Evolutionary conservation across 2,797 vertebrate species (phyloP).

Genomic region (Poeciliopsis presidionis): DNA sequence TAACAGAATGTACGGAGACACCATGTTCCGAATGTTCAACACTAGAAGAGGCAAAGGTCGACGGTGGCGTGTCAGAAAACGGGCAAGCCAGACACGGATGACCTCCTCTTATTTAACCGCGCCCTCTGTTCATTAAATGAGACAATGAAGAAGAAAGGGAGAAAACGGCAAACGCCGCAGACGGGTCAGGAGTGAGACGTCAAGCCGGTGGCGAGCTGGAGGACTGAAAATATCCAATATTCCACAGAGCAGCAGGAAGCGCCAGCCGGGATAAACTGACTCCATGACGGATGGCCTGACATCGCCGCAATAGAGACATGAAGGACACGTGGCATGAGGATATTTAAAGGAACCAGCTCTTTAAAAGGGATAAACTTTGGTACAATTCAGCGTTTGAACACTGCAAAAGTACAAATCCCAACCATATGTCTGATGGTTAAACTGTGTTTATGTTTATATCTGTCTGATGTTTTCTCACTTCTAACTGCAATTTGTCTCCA

Average conservation of each 20-base stretch:
- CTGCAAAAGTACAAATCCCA: too few relatives aligned
- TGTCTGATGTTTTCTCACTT: too few relatives aligned
- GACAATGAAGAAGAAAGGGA: slow-evolving; percentile 27
- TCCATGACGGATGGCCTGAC: slow-evolving; percentile 56
- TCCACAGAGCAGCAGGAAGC: slow-evolving; percentile 40
- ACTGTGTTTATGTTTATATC: too few relatives aligned
- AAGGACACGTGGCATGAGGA: slow-evolving; percentile 14
- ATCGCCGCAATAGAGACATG: slow-evolving; percentile 18
- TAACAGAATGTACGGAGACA: background rate
- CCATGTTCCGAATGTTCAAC: slow-evolving; percentile 3
- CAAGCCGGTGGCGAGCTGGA: slow-evolving; percentile 3
- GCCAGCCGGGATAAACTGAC: slow-evolving; percentile 39
- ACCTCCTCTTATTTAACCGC: slow-evolving; percentile 40
- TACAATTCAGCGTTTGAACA: background rate
- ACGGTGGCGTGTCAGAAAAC: slow-evolving; percentile 10
- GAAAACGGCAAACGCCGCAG: background rate
- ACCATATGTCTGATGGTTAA: too few relatives aligned
- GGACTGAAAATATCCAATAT: slow-evolving; percentile 17
- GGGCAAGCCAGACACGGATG: slow-evolving; percentile 44
- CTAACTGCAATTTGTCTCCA: too few relatives aligned
- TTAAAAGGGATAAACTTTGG: slow-evolving; percentile 19
- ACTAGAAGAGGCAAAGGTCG: slow-evolving; percentile 10
- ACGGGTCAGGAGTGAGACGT: slow-evolving; percentile 35
- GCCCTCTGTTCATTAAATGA: slow-evolving; percentile 19
- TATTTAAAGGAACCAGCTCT: slow-evolving; percentile 15